phyloP scores from a whole-genome alignment of 2,888 invertebrate genomes.

The Metacarcinus magister region DNA sequence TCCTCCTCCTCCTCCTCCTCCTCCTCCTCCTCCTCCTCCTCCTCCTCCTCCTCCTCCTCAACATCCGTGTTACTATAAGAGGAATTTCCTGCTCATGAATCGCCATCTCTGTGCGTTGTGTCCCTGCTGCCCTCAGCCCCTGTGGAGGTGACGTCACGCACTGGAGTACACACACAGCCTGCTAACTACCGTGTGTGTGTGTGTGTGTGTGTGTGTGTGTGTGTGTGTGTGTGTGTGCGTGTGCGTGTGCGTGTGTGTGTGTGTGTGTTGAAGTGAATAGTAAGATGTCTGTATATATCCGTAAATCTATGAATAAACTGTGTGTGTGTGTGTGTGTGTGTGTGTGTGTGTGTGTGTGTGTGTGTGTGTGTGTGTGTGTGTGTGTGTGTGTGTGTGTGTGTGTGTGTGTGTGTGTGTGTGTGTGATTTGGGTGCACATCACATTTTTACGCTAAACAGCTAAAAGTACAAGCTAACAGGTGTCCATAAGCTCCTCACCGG shows the following conservation, averaged over 20 bases:
- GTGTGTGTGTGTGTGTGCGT: neutral
- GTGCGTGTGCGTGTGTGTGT: slow-evolving; percentile 35
- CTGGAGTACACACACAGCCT: neutral
- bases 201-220: slow-evolving; percentile 57
- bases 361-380: too few species aligned
- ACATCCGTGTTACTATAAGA: slow-evolving; percentile 36
- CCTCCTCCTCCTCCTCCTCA: neutral
- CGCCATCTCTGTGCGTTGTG: neutral
- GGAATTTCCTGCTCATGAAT: slow-evolving; percentile 44
- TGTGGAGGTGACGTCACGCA: neutral
- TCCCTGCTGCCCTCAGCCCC: neutral
- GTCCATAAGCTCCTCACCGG: neutral
- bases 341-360: too few species aligned
- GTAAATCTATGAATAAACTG: too few species aligned
- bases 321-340: too few species aligned
- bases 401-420: too few species aligned
- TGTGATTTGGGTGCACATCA: too few species aligned
- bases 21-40: slow-evolving; percentile 4
- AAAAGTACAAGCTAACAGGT: neutral
- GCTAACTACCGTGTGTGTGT: neutral
- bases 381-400: too few species aligned
- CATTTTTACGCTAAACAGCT: neutral
- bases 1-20: neutral
- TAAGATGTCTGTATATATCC: too few species aligned
- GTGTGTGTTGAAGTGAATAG: neutral